A percentile compares a stretch with the other conserved stretches of the same genome.
These are phyloP conservation scores for Thryonomys swinderianus DNA, from an alignment of 2,113 vertebrate genomes.

Conservation along the genomic window DNA sequence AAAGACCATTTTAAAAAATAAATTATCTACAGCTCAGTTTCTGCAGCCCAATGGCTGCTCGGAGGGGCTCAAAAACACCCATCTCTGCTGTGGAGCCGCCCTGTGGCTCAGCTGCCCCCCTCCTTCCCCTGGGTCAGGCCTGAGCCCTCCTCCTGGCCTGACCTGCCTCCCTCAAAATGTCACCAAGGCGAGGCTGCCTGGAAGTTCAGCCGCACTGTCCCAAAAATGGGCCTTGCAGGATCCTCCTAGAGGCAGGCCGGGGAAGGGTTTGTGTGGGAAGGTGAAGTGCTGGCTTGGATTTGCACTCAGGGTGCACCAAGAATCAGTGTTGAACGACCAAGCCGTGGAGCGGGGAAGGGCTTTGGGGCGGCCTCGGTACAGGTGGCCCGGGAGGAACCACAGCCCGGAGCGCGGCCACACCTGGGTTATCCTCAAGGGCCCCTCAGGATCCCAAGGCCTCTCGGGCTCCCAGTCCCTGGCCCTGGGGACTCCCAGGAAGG, in stretches of 20 bases:
- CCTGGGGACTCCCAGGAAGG: background rate
- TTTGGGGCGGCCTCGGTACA: background rate
- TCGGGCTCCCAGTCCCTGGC: background rate
- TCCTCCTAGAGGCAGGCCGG: slow-evolving; percentile 25
- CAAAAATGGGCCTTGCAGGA: slow-evolving; percentile 55
- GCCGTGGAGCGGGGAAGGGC: background rate
- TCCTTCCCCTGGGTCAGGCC: background rate
- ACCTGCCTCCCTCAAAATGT: slow-evolving; percentile 39
- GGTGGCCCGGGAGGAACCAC: no score
- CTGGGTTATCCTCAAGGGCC: background rate
- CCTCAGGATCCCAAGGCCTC: background rate
- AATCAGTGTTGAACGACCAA: fast-evolving
- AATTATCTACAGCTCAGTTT: background rate
- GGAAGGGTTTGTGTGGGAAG: background rate
- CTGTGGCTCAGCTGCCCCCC: background rate
- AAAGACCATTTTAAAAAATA: background rate
- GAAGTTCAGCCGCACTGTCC: slow-evolving; percentile 68
- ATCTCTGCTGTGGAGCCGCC: no score
- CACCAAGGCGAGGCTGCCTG: slow-evolving; percentile 64
- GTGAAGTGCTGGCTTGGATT: background rate
- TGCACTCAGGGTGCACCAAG: background rate
- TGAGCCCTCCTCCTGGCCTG: background rate
- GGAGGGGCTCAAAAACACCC: background rate
- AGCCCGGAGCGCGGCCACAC: no score
- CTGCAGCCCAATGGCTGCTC: background rate